Evolutionary conservation across 2,888 invertebrate species (phyloP).

Genomic region (Xanthorhoe designata): DNA sequence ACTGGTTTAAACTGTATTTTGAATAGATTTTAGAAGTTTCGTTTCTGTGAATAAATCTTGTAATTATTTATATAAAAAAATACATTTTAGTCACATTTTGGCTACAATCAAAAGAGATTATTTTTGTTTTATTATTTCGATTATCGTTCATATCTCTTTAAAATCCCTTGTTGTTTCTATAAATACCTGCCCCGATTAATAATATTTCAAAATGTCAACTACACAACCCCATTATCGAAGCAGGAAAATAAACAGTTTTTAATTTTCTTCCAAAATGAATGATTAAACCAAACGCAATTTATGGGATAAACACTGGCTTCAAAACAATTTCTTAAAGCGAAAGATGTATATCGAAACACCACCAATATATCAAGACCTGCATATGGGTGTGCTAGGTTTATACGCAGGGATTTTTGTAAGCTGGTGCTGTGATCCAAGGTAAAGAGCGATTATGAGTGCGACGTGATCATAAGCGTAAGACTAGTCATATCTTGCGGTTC

Average conservation of each 20-base stretch:
- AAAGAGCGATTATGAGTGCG: slow-evolving; percentile 32
- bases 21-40: too few relatives aligned
- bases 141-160: too few relatives aligned
- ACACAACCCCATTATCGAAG: slow-evolving; percentile 17
- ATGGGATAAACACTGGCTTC: slow-evolving; percentile 34
- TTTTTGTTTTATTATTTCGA: too few relatives aligned
- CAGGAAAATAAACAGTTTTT: slow-evolving; percentile 27
- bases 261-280: slow-evolving; percentile 25
- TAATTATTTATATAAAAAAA: too few relatives aligned
- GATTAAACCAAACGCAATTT: slow-evolving; percentile 35
- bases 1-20: too few relatives aligned
- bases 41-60: too few relatives aligned
- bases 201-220: slow-evolving; percentile 11
- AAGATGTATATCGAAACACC: slow-evolving; percentile 26
- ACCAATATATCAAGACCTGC: slow-evolving; percentile 18
- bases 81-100: too few relatives aligned
- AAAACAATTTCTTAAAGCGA: slow-evolving; percentile 35
- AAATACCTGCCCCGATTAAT: not conserved
- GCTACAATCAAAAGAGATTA: too few relatives aligned
- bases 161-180: too few relatives aligned
- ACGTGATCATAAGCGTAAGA: slow-evolving; percentile 30
- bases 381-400: not conserved
- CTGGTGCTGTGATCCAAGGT: slow-evolving; percentile 21
- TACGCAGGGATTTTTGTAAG: not conserved
- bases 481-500: slow-evolving; percentile 27